Base-by-base conservation (phyloP, 1,140 invertebrate genomes). In the Brachionus asplanchnoidis region DNA sequence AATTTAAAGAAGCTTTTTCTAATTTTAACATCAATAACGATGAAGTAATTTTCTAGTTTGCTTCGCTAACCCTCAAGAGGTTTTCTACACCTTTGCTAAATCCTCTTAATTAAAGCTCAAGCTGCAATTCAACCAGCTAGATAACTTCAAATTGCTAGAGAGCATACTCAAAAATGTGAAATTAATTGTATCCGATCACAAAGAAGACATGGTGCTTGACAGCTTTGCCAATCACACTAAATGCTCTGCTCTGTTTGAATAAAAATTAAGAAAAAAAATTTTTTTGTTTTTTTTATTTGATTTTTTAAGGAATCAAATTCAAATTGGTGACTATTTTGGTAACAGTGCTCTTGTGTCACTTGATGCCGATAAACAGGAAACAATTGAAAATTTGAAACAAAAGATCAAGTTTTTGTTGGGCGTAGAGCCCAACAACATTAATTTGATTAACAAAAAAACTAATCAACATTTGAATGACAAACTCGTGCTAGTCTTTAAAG, bases 1-100 rank as follows among this genome's bases (percentile, higher is more conserved):
- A 77, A 77, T 77, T 77, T 17, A 46, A 44, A 77, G 73, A 77
- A 20, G 73, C 73, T 17, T 77, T 77, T 77, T 77, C 73, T 23
- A 50, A 77, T 26, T 77, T 77, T 50, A 46, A 77, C 44, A 77
- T 77, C 12, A 77, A 77, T 32, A 50, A 46, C 32, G 26, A 77
- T 50, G 73, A 77, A 77, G 73, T 77, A 77, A 77, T 68, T 68
- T 32, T 6, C 14, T 32, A n/a, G n/a, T 68, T 40, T 5, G n/a
- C 7, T 68, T 68, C 66, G 14, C 32, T 68, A 66, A 26, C 60
- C 28, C 56, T 4, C 66, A 68, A 6, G 66, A 68, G 26, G 5
- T 32, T 68, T 68, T 32, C n/a, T 5, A 68, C 66, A 68, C 66
- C 26, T 68, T 17, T 75, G 46, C 5, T 75, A 14, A 68, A 42